Evolutionary conservation across 1,140 invertebrate species (phyloP).

Genomic region (Phymastichus coffea): DNA sequence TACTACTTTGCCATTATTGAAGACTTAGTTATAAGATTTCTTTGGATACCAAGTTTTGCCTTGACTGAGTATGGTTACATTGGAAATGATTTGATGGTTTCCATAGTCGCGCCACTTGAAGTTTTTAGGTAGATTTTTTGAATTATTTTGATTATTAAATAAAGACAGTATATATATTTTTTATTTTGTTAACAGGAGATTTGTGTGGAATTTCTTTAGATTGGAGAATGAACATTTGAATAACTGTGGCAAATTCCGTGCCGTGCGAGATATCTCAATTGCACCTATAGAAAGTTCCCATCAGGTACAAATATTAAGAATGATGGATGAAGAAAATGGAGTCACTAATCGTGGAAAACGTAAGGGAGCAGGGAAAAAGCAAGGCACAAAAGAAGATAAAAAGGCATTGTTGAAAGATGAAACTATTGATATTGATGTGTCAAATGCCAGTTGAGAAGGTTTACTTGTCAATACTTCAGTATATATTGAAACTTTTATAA

Average conservation of each 20-base stretch:
- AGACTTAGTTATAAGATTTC: slow-evolving; percentile 90
- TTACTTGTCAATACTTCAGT: too few species aligned
- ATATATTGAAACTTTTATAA: too few species aligned
- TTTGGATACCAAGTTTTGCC: slow-evolving; percentile 87
- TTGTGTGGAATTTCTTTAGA: slow-evolving; percentile 99
- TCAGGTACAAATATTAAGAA: slow-evolving; percentile 84
- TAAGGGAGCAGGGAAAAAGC: slow-evolving; percentile 57
- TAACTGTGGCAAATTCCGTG: slow-evolving; percentile 99
- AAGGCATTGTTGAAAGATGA: slow-evolving; percentile 60
- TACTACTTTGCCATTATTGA: slow-evolving; percentile 98
- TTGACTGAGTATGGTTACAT: slow-evolving; percentile 81
- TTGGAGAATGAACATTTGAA: slow-evolving; percentile 99
- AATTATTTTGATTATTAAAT: background rate
- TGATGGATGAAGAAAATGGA: slow-evolving; percentile 95
- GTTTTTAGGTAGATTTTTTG: slow-evolving; percentile 76
- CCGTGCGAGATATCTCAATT: slow-evolving; percentile 97
- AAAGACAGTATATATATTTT: background rate
- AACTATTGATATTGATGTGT: slow-evolving; percentile 54
- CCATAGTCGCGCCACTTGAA: slow-evolving; percentile 88
- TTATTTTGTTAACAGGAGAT: slow-evolving; percentile 66
- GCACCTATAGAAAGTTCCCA: slow-evolving; percentile 93
- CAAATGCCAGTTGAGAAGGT: slow-evolving; percentile 53
- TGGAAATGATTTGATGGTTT: slow-evolving; percentile 82
- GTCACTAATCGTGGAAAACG: slow-evolving; percentile 73
- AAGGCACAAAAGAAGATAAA: slow-evolving; percentile 56